Conservation (phyloP, 1,140 invertebrate species). For the Ridgeia piscesae region DNA sequence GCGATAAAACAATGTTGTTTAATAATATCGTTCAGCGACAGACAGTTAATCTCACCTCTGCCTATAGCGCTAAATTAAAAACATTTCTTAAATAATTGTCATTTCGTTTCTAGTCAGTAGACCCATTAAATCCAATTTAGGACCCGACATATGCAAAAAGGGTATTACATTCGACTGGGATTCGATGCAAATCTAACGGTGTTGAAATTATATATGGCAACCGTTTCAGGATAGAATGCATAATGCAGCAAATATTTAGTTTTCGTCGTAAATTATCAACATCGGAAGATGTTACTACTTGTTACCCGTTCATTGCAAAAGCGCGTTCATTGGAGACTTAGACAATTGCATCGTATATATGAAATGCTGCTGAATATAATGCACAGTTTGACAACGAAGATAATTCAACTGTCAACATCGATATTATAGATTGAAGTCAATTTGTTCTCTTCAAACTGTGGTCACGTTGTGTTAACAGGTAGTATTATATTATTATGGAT, state of each 20-base stretch:
- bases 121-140: neutral
- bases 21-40: too few species aligned
- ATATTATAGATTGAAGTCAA: neutral
- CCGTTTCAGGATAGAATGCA: neutral
- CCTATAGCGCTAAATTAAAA: too few species aligned
- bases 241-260: neutral
- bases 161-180: neutral
- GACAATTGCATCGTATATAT: neutral
- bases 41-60: too few species aligned
- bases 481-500: neutral
- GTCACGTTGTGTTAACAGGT: neutral
- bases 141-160: neutral
- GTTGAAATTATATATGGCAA: neutral
- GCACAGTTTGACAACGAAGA: neutral
- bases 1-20: neutral
- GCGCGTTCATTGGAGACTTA: neutral
- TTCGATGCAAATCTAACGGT: neutral
- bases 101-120: neutral
- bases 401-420: neutral
- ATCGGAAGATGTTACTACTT: too few species aligned
- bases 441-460: neutral
- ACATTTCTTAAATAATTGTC: neutral
- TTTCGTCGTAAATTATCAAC: neutral
- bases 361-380: neutral
- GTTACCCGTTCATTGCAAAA: neutral